These are phyloP conservation scores for Parambassis ranga DNA, from an alignment of 2,797 vertebrate species.

Conservation along the genomic window DNA sequence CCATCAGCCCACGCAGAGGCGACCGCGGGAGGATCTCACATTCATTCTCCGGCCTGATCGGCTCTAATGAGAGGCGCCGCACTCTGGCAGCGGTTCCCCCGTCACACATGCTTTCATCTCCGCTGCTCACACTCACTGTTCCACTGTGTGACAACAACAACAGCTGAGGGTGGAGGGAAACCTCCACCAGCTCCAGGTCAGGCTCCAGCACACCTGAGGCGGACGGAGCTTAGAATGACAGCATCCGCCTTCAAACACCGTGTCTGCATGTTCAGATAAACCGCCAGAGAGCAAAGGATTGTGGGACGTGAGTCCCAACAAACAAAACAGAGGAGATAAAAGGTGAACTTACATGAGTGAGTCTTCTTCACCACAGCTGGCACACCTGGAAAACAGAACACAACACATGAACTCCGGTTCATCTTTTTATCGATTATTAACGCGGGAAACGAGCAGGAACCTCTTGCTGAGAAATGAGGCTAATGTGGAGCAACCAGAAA, in stretches of 20 bases:
- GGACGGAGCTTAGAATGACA: no score
- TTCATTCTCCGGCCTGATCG: conserved; percentile 36
- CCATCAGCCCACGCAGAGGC: conserved; percentile 31
- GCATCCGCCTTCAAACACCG: no score
- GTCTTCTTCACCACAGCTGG: conserved; percentile 89
- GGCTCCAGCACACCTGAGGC: no score
- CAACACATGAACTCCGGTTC: no score
- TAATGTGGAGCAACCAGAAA: no score
- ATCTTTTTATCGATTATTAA: no score
- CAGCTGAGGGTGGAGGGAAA: not conserved
- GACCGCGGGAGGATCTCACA: conserved; percentile 21
- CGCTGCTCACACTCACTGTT: not conserved
- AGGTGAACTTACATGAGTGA: conserved; percentile 88
- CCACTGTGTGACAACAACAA: not conserved
- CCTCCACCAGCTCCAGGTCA: no score
- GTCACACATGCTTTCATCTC: conserved; percentile 18
- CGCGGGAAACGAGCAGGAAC: no score
- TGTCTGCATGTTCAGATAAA: no score
- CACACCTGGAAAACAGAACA: conserved; percentile 80
- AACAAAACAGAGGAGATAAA: not conserved
- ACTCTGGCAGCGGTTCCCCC: conserved; percentile 14
- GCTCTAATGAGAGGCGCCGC: conserved; percentile 34
- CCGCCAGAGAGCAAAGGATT: not conserved
- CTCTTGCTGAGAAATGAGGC: no score
- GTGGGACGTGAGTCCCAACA: not conserved